Conservation (phyloP, 2,113 vertebrate genomes). For the Podarcis cretensis region DNA sequence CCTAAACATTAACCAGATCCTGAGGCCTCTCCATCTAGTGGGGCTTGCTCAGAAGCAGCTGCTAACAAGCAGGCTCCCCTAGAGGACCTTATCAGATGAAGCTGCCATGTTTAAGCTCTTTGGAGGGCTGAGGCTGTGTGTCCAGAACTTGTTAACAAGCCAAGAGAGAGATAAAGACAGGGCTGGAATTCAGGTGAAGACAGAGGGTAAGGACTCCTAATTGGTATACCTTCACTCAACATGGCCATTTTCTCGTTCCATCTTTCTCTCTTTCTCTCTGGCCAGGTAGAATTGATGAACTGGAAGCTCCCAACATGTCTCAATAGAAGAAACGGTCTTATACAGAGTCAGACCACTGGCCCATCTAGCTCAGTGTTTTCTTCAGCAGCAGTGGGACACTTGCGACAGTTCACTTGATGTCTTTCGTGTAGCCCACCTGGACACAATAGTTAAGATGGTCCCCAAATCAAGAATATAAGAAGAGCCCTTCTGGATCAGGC, state of each 20-base stretch:
- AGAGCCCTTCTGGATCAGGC: too few species aligned
- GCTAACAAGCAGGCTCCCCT: conserved; percentile 22
- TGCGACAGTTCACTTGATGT: too few species aligned
- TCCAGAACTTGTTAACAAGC: conserved; percentile 13
- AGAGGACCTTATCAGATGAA: background rate
- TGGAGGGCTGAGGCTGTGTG: background rate
- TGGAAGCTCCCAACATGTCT: background rate
- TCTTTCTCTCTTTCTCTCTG: background rate
- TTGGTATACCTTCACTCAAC: background rate
- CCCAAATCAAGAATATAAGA: too few species aligned
- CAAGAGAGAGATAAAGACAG: background rate
- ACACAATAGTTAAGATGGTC: too few species aligned
- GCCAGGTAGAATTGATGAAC: background rate
- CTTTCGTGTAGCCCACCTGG: too few species aligned
- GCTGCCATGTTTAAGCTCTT: background rate
- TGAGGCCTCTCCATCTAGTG: background rate
- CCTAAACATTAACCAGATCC: background rate
- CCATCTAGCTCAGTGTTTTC: background rate
- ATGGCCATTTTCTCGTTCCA: too few species aligned
- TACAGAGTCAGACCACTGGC: background rate
- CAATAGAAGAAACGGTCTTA: background rate
- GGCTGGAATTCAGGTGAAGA: background rate
- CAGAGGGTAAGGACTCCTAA: background rate
- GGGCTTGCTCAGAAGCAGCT: conserved; percentile 31
- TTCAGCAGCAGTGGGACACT: background rate